Conservation (phyloP, 1,140 invertebrate species). For the Mamestra configurata region DNA sequence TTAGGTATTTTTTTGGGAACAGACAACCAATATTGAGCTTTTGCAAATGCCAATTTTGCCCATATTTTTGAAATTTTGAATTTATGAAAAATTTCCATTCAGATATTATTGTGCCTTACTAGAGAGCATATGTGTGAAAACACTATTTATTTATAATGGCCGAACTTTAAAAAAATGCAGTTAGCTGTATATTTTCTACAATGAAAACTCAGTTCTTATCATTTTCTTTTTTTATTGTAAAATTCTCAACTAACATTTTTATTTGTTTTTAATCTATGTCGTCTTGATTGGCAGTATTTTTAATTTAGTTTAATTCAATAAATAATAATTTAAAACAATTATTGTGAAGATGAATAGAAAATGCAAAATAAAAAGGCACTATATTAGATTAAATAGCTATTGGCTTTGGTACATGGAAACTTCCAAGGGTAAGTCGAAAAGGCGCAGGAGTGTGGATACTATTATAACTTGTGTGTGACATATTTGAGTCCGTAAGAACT, state of each 20-base stretch:
- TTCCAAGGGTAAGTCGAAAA: background rate
- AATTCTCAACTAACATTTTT: background rate
- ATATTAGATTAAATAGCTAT: background rate
- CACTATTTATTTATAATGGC: no score
- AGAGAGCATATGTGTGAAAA: background rate
- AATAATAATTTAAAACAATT: no score
- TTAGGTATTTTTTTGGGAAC: constrained; percentile 40
- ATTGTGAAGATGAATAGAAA: no score
- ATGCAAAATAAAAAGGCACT: background rate
- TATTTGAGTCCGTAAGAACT: no score
- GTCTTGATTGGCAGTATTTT: background rate
- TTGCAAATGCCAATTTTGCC: constrained; percentile 15
- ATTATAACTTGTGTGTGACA: no score
- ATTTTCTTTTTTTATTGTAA: no score
- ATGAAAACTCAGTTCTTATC: no score
- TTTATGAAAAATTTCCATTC: no score
- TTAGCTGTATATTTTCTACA: background rate
- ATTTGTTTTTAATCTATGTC: background rate
- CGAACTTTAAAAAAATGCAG: background rate
- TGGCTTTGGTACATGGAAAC: background rate
- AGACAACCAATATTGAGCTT: constrained; percentile 25
- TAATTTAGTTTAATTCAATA: background rate
- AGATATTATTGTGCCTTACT: background rate
- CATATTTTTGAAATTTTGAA: background rate
- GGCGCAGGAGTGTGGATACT: background rate